Evolutionary conservation across 2,797 vertebrate genomes (phyloP).

Genomic region (Rhinoraja longicauda): DNA sequence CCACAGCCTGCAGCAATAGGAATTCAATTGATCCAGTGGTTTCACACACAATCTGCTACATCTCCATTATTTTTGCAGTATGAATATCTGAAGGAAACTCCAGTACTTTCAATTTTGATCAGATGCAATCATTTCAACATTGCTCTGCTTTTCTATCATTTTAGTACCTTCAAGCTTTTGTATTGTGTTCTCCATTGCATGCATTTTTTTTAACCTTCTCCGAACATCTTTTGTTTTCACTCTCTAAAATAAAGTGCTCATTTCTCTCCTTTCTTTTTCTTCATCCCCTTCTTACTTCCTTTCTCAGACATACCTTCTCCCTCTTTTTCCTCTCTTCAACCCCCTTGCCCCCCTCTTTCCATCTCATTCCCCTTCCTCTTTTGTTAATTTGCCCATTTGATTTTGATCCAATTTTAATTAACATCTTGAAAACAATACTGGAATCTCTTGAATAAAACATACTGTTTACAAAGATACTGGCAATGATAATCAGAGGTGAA

Average conservation of each 20-base stretch:
- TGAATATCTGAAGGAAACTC: neutral
- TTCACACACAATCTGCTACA: neutral
- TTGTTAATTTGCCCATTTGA: too few relatives aligned
- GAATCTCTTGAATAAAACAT: neutral
- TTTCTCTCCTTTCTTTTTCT: too few relatives aligned
- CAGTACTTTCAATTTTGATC: neutral
- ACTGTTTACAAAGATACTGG: too few relatives aligned
- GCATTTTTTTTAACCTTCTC: neutral
- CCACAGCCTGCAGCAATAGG: neutral
- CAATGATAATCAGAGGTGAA: neutral
- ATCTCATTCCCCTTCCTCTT: too few relatives aligned
- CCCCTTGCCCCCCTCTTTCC: too few relatives aligned
- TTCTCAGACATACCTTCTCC: too few relatives aligned
- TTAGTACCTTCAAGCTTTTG: neutral
- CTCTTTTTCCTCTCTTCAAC: too few relatives aligned
- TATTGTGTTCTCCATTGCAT: neutral
- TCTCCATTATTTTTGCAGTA: neutral
- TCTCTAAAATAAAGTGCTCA: neutral
- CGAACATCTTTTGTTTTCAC: neutral
- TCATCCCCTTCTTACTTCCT: too few relatives aligned
- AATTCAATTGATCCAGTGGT: neutral
- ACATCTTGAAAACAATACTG: neutral
- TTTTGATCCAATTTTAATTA: too few relatives aligned
- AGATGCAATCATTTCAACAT: neutral
- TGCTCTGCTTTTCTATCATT: neutral